These are phyloP conservation scores for Polyommatus iphigenia DNA, from an alignment of 2,888 invertebrate species.

Conservation along the genomic window DNA sequence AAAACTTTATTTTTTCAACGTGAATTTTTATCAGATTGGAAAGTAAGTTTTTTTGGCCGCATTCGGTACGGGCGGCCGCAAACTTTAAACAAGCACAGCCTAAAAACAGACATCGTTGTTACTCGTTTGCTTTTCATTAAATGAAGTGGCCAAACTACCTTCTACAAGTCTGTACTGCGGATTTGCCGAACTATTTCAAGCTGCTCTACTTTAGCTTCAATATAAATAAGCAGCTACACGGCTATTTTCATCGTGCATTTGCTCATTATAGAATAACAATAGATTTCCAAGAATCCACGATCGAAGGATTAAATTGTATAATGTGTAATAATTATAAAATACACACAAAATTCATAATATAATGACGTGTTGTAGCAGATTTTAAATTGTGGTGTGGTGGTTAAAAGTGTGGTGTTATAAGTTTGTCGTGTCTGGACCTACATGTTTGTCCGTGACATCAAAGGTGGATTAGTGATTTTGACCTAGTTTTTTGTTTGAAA, in stretches of 20 bases:
- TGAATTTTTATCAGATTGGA: slow-evolving; percentile 19
- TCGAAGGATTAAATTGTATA: background rate
- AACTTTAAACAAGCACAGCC: slow-evolving; percentile 27
- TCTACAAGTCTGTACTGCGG: slow-evolving; percentile 23
- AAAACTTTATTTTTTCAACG: slow-evolving; percentile 15
- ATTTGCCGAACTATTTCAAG: slow-evolving; percentile 3
- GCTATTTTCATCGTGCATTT: background rate
- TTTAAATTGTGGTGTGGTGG: too few species aligned
- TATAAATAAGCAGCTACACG: background rate
- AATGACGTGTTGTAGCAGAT: too few species aligned
- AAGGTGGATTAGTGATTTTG: too few species aligned
- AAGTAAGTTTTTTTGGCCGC: slow-evolving; percentile 26
- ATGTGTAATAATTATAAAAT: too few species aligned
- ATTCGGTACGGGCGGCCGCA: background rate
- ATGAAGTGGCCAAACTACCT: slow-evolving; percentile 29
- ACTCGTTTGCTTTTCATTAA: slow-evolving; percentile 33
- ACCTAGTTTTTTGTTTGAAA: too few species aligned
- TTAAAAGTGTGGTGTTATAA: too few species aligned
- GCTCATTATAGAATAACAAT: too few species aligned
- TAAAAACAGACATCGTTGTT: slow-evolving; percentile 29
- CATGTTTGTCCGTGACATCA: too few species aligned
- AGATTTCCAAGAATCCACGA: too few species aligned
- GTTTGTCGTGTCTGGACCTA: too few species aligned
- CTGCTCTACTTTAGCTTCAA: background rate
- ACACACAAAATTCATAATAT: too few species aligned